Base-by-base conservation (phyloP, 2,113 vertebrate species). In the Oenanthe oenanthe region DNA sequence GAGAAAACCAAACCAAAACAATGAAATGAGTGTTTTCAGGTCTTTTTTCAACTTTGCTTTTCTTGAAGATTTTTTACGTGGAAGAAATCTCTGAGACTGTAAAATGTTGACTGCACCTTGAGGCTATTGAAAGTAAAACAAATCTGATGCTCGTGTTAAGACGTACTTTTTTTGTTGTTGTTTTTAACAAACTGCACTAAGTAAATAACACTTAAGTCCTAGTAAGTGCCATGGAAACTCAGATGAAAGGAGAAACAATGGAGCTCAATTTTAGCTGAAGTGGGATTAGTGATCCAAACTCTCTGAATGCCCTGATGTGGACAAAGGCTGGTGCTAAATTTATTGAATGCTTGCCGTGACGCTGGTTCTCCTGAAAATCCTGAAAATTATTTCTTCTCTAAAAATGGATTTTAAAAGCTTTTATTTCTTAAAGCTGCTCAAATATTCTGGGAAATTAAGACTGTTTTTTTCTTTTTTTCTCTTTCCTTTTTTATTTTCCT, bases 31-130 rank as follows among this genome's bases (percentile, higher is more conserved):
- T 32, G 34, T 75, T 86, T 67, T 76, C 78, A 88, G 81, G 45
- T 93, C 91, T 94, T 0, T 97, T 92, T 96, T 86, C 88, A 96
- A 96, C 96, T 98, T 97, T 53, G 51, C 21, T 94, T 87, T 63
- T 80, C 34, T 53, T 8, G 38, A 92, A 87, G 80, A 60, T 83
- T 92, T 83, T 93, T 92, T 71, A 90, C 53, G 19, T 1, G 10
- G 73, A 88, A 45, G 28, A 79, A 38, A 21, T 78, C 54, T 56
- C 36, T 0, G 2, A 91, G 68, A 31, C 24, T 50, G 15, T 80
- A 61, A 88, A 94, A 66, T 29, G 25, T 54, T 80, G 85, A 57
- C 80, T 57, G 48, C 6, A 0, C 17, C 26, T 81, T 53, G 28
- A 75, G 28, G 22, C 70, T 77, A 36, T 40, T 66, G 70, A 72